Evolutionary conservation across 2,113 vertebrate genomes (phyloP).

Genomic region (Pachypanchax playfairii): DNA sequence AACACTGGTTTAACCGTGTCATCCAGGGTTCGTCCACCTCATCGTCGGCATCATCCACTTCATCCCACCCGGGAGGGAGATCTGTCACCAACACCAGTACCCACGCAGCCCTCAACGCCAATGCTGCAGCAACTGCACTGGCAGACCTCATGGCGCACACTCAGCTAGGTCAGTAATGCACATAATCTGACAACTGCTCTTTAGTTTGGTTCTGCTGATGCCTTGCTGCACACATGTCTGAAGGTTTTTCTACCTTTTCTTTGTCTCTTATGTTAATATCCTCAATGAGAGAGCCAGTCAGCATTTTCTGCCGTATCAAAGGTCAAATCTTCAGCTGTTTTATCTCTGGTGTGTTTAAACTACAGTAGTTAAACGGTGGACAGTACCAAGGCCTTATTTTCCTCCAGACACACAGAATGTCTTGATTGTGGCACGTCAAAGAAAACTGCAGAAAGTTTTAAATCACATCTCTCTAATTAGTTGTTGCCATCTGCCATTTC

Average conservation of each 20-base stretch:
- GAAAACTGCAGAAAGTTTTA: conserved; percentile 4
- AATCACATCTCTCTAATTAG: conserved; percentile 47
- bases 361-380: neutral
- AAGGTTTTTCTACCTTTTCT: neutral
- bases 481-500: conserved; percentile 39
- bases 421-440: conserved; percentile 25
- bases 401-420: conserved; percentile 19
- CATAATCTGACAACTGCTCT: conserved; percentile 7
- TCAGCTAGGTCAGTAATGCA: conserved; percentile 89
- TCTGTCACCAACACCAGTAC: conserved; percentile 79
- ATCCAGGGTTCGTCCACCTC: conserved; percentile 98
- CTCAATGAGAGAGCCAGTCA: conserved; percentile 1
- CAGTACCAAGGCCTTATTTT: conserved; percentile 8
- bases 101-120: conserved; percentile 81
- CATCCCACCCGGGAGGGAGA: conserved; percentile 94
- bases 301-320: conserved; percentile 4
- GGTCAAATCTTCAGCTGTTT: conserved; percentile 12
- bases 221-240: neutral
- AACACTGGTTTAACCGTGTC: conserved; percentile 94
- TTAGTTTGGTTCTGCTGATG: neutral
- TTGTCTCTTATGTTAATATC: conserved; percentile 16
- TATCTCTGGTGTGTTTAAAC: neutral
- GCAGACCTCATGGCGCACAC: conserved; percentile 91
- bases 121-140: conserved; percentile 83
- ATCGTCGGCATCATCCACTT: conserved; percentile 97